A percentile compares a stretch with the other conserved stretches of the same genome.
Evolutionary conservation across 2,113 vertebrate genomes (phyloP).

Genomic region (Catharus minimus): DNA sequence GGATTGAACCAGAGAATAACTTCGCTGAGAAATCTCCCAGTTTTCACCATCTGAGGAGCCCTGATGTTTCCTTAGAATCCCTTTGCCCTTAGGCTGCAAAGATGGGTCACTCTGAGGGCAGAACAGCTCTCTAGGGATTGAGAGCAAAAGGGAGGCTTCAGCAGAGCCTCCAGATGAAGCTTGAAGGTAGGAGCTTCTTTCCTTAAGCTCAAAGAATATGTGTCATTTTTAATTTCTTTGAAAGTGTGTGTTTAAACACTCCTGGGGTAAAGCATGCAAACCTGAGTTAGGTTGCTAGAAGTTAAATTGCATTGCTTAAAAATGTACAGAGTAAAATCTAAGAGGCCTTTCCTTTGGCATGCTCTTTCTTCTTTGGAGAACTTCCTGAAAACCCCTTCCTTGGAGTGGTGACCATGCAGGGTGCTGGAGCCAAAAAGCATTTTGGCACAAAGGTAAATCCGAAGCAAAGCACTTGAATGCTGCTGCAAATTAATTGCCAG

Average conservation of each 20-base stretch:
- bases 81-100: background rate
- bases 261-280: background rate
- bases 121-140: background rate
- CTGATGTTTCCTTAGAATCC: constrained; percentile 18
- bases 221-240: background rate
- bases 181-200: background rate
- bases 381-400: background rate
- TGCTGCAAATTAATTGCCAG: background rate
- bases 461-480: background rate
- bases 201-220: background rate
- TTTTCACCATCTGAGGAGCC: constrained; percentile 34
- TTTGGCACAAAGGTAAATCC: constrained; percentile 1
- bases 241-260: background rate
- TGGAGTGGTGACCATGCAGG: accelerated
- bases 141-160: background rate
- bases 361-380: background rate
- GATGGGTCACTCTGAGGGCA: background rate
- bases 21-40: constrained; percentile 10
- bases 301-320: background rate
- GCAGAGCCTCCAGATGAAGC: background rate
- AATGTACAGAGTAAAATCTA: background rate
- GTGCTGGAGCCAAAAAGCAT: background rate
- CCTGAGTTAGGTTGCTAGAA: background rate
- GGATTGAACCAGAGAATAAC: background rate
- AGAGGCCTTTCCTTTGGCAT: background rate